phyloP scores from a whole-genome alignment of 2,113 vertebrate genomes.

The Pachyramphus minor region DNA sequence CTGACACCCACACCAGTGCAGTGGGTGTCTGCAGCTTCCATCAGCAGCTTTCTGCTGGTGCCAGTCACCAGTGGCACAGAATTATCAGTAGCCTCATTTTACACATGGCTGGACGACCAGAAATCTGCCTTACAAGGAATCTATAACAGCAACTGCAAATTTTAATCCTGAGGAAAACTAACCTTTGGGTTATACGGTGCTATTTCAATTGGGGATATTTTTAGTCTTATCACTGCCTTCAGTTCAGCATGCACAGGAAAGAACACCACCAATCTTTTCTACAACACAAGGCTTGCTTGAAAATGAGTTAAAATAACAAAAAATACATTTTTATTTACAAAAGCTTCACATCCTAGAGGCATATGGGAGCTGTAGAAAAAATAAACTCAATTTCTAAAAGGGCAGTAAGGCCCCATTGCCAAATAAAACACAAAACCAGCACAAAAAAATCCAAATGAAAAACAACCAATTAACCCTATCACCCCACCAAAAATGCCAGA shows the following conservation, averaged over 20 bases:
- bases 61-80: background rate
- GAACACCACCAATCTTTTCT: slow-evolving; percentile 15
- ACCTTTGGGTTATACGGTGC: slow-evolving; percentile 44
- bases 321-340: slow-evolving; percentile 61
- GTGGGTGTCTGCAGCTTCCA: background rate
- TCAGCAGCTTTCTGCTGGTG: background rate
- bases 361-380: slow-evolving; percentile 25
- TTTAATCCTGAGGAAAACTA: slow-evolving; percentile 34
- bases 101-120: background rate
- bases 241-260: background rate
- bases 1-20: background rate
- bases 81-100: background rate
- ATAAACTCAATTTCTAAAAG: slow-evolving; percentile 60
- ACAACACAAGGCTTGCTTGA: slow-evolving; percentile 12
- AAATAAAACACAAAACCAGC: slow-evolving; percentile 36
- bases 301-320: slow-evolving; percentile 59
- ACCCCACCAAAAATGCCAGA: background rate
- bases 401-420: slow-evolving; percentile 26
- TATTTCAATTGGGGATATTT: slow-evolving; percentile 34
- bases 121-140: background rate
- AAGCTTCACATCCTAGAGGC: slow-evolving; percentile 54
- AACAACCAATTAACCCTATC: slow-evolving; percentile 57
- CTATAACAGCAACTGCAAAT: background rate
- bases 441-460: slow-evolving; percentile 43
- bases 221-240: slow-evolving; percentile 34